Percentiles rank a stretch among this genome's conserved stretches.
Evolutionary conservation across 23 tunicate genomes (phyloP).

Genomic region (Corella eumyota): DNA sequence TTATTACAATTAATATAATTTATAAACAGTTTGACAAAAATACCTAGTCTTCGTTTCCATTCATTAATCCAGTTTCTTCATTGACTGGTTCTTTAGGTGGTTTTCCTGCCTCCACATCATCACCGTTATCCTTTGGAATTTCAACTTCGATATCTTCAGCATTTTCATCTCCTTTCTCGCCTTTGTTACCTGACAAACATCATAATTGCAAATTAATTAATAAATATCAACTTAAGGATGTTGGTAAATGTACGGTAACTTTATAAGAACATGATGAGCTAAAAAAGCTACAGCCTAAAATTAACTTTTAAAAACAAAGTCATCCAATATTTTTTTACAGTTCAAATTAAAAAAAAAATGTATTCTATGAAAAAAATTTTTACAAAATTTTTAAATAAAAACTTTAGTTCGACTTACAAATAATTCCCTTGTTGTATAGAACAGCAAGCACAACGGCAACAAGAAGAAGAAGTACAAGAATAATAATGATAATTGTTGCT

Average conservation of each 20-base stretch:
- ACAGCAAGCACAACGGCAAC: constrained; percentile 70
- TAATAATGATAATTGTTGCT: constrained; percentile 75
- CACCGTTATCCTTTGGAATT: constrained; percentile 47
- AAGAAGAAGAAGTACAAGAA: constrained; percentile 51
- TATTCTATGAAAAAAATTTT: too few species aligned
- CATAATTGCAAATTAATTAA: too few species aligned
- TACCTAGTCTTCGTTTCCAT: constrained; percentile 8
- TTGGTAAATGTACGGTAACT: too few species aligned
- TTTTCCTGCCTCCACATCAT: constrained; percentile 42
- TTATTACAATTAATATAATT: too few species aligned
- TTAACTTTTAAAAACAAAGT: too few species aligned
- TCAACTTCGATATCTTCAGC: constrained; percentile 82
- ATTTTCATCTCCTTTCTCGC: constrained; percentile 63
- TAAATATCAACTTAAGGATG: too few species aligned
- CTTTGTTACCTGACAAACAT: constrained; percentile 48
- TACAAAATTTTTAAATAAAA: too few species aligned
- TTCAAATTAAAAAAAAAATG: too few species aligned
- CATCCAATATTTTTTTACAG: too few species aligned
- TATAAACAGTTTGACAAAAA: too few species aligned
- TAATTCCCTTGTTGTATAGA: constrained; percentile 80
- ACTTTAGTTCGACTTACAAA: constrained; percentile 55
- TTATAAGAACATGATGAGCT: too few species aligned
- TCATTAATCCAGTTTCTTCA: constrained; percentile 11
- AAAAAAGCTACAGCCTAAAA: too few species aligned
- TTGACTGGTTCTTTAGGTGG: constrained; percentile 4